Evolutionary conservation across 2,888 invertebrate genomes (phyloP), one percentile per base, ranked within the genome.

Genomic region (Ophion obscuratus): DNA sequence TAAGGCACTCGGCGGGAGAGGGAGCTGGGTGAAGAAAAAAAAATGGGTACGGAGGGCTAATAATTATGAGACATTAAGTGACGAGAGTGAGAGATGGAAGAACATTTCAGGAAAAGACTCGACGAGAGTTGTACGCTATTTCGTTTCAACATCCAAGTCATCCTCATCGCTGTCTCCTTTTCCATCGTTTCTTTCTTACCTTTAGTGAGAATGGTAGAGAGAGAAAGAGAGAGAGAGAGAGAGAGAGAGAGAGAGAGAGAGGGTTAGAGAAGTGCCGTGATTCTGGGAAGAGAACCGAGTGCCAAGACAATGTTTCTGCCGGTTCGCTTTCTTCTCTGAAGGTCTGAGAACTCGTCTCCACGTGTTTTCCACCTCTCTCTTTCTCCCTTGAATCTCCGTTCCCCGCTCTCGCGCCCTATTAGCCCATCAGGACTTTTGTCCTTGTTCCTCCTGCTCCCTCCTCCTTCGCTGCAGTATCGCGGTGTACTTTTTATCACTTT

Each of bases 21-120:
- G n/a, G 67, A 73, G 66, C 57, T 62, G 70, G 36, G 62, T 70
- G 76, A 59, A 75, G 76, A 86, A 79, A 62, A 76, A 81, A 81
- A 90, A 91, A 90, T 91, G 90, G 91, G 91, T 88, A 90, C 90
- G 81, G 91, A 90, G 90, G 90, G 89, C 88, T 90, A 92, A 93
- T 93, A 92, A 94, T 94, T 93, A 93, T 90, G 92, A 92, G 92
- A 92, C 93, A 93, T 93, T 93, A 93, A 93, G 93, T 93, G 93
- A 93, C 92, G 93, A 91, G 92, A 90, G 89, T 88, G 88, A 91
- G 90, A 90, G 89, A 88, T 71, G 81, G 90, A 89, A 87, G 87
- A 89, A 89, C 89, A 81, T 87, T 89, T 88, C 87, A 86, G 88
- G 87, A 87, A 88, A 88, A 84, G 83, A 76, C 85, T 80, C 79